phyloP scores from a whole-genome alignment of 1,140 invertebrate genomes.

The Mizuhopecten yessoensis region DNA sequence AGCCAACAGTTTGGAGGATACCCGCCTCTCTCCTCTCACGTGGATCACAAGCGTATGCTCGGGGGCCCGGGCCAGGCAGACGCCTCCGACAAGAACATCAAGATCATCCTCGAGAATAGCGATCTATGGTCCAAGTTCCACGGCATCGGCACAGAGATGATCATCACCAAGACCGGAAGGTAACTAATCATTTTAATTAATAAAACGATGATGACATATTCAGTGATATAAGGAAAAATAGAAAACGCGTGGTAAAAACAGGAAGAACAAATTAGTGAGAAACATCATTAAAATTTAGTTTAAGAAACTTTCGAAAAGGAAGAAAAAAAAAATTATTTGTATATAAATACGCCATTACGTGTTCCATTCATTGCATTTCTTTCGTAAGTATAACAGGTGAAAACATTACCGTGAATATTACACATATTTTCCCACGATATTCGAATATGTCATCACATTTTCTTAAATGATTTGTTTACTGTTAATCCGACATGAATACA shows the following conservation, averaged over 20 bases:
- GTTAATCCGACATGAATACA: neutral
- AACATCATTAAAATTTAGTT: neutral
- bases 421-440: constrained; percentile 13
- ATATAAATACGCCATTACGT: neutral
- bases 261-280: constrained; percentile 37
- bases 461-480: constrained; percentile 18
- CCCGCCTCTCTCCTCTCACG: constrained; percentile 72
- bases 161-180: constrained; percentile 99
- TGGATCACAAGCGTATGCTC: constrained; percentile 74
- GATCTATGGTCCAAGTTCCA: constrained; percentile 99
- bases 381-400: neutral
- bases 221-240: neutral
- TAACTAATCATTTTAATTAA: constrained; percentile 85
- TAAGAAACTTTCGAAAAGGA: neutral
- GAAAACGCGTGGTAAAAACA: no score
- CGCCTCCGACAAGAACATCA: constrained; percentile 79
- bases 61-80: constrained; percentile 70
- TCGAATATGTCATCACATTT: constrained; percentile 14
- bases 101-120: constrained; percentile 80
- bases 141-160: constrained; percentile 99
- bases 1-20: constrained; percentile 80
- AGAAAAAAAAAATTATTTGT: neutral
- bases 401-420: neutral
- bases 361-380: neutral
- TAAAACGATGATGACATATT: neutral